Conservation (phyloP, 2,888 invertebrate genomes). For the Monoplex corrugatus region DNA sequence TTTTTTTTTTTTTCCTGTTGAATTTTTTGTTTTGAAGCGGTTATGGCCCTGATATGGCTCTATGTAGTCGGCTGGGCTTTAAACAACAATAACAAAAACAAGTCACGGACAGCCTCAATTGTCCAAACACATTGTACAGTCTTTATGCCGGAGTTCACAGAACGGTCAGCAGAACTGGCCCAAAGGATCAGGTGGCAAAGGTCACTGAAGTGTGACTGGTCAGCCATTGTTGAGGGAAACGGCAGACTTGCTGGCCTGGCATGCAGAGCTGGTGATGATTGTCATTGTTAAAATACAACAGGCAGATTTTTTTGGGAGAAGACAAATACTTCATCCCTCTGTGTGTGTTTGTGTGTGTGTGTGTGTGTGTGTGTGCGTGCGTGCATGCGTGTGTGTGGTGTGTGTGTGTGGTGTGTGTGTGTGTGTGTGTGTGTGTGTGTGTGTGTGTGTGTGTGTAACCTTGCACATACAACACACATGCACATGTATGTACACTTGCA, state of each 20-base stretch:
- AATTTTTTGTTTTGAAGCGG: neutral
- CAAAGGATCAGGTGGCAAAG: neutral
- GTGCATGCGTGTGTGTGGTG: neutral
- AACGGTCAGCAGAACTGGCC: neutral
- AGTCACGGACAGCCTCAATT: neutral
- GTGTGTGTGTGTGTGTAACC: neutral
- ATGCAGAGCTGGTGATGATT: neutral
- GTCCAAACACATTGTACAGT: neutral
- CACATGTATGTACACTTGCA: neutral
- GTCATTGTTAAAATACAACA: too few species aligned
- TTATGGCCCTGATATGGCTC: neutral
- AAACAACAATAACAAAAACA: neutral
- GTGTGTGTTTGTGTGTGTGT: neutral
- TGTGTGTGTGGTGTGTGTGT: neutral
- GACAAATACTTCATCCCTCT: too few species aligned
- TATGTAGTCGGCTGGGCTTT: neutral
- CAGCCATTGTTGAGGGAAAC: neutral
- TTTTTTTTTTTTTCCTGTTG: neutral
- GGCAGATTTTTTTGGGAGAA: too few species aligned
- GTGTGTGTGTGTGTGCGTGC: slow-evolving; percentile 8
- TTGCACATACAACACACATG: neutral
- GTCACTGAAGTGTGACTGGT: neutral
- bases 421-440: neutral
- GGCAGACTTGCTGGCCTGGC: neutral
- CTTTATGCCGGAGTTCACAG: neutral